phyloP scores from a whole-genome alignment of 2,113 vertebrate genomes.

The Larimichthys crocea region DNA sequence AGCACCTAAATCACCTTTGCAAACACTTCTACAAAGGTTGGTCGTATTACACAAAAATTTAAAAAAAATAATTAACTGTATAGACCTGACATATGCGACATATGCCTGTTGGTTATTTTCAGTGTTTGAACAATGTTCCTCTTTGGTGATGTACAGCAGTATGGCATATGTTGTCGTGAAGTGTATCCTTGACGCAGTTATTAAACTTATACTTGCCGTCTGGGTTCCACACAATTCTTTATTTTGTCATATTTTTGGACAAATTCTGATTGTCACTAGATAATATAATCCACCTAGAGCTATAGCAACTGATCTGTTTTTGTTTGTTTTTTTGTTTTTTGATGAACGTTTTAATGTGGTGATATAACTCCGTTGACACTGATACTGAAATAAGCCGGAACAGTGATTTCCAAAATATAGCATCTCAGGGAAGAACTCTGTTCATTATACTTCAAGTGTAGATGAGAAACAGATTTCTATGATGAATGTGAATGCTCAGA shows the following conservation, averaged over 20 bases:
- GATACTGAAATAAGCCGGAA: constrained; percentile 17
- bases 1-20: neutral
- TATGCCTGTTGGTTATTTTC: neutral
- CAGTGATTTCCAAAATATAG: constrained; percentile 13
- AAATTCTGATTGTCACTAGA: neutral
- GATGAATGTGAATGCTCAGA: constrained; percentile 51
- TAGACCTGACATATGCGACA: neutral
- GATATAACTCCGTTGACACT: neutral
- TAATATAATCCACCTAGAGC: neutral
- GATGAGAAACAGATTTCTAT: constrained; percentile 46
- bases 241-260: neutral
- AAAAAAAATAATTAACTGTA: neutral
- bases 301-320: neutral
- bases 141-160: constrained; percentile 6
- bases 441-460: constrained; percentile 16
- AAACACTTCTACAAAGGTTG: constrained; percentile 1
- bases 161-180: neutral
- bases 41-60: neutral
- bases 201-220: constrained; percentile 11
- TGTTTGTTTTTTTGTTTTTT: neutral
- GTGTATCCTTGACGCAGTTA: neutral
- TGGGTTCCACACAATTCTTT: neutral
- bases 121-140: constrained; percentile 4
- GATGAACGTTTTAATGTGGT: neutral
- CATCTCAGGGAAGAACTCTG: constrained; percentile 10